These are phyloP conservation scores for Sphenodon punctatus DNA, from an alignment of 2,797 vertebrate genomes.

Conservation along the genomic window DNA sequence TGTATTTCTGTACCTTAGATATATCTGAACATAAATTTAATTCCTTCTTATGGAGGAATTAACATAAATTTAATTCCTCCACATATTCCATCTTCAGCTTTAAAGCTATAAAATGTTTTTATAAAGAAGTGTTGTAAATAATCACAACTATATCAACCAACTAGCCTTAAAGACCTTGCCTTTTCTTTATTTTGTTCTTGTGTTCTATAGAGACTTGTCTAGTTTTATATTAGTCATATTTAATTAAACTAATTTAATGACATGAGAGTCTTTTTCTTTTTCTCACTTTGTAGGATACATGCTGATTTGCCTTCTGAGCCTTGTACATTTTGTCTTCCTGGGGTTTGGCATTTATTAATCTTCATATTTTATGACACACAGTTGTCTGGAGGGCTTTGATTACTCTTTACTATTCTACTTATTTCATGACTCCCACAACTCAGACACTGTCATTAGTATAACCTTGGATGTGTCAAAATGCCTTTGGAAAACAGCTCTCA, in stretches of 20 bases:
- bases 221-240: not conserved
- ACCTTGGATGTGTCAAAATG: constrained; percentile 25
- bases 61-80: not conserved
- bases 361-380: not conserved
- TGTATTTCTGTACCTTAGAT: not conserved
- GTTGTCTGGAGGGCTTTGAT: not conserved
- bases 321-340: not conserved
- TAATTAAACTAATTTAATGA: not conserved
- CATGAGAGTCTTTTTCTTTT: not conserved
- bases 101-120: not conserved
- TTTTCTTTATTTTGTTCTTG: not conserved
- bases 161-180: not conserved
- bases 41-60: too few species aligned
- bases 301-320: not conserved
- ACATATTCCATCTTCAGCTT: not conserved
- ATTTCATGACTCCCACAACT: not conserved
- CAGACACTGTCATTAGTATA: not conserved
- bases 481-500: not conserved
- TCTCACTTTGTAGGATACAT: not conserved
- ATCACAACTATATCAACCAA: not conserved
- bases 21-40: not conserved
- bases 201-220: not conserved
- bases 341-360: constrained; percentile 15
- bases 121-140: not conserved
- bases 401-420: constrained; percentile 10